Percentiles rank a stretch among this genome's conserved stretches.
Evolutionary conservation across 2,797 vertebrate species (phyloP).

Genomic region (Sebastes hubbsi): DNA sequence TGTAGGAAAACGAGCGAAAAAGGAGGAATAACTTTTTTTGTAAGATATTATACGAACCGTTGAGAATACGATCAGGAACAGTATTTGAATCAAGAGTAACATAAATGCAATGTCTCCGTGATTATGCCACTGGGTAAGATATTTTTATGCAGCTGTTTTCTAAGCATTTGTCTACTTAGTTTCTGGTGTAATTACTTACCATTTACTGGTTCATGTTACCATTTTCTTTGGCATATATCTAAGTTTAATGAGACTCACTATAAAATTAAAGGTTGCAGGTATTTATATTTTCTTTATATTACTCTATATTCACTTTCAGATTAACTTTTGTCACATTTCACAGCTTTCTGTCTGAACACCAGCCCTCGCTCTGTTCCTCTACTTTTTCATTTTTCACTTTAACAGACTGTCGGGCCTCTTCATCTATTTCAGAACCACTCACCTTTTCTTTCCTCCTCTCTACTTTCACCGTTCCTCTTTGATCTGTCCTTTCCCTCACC

Average conservation of each 20-base stretch:
- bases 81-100: no score
- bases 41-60: no score
- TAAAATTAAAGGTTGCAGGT: not conserved
- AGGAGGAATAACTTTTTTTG: no score
- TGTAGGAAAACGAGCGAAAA: no score
- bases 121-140: no score
- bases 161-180: no score
- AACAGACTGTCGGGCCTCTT: not conserved
- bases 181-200: no score
- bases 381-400: not conserved
- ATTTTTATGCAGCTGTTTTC: no score
- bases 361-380: not conserved
- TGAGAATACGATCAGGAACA: no score
- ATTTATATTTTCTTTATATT: not conserved
- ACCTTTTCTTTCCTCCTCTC: not conserved
- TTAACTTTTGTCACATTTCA: not conserved
- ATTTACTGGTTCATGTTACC: no score
- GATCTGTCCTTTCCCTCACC: slow-evolving; percentile 22
- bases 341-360: not conserved
- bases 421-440: slow-evolving; percentile 1
- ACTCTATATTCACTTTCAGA: not conserved
- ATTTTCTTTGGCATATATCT: not conserved
- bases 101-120: no score
- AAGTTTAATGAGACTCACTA: not conserved
- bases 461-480: not conserved